Conservation (phyloP, 2,113 vertebrate species). For the Albula goreensis region DNA sequence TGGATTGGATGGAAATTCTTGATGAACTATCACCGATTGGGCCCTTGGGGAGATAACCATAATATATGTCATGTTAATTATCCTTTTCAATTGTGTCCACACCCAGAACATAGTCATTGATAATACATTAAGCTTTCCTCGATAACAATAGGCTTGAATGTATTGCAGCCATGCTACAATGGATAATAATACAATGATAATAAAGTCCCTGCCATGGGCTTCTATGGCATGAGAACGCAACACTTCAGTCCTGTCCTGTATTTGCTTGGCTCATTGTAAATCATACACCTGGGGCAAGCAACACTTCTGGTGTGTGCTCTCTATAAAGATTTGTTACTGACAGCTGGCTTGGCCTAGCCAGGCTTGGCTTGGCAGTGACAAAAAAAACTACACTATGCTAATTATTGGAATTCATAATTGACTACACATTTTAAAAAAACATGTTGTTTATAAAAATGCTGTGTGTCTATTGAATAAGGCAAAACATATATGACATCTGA, state of each 20-base stretch:
- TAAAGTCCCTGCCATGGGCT: neutral
- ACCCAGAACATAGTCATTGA: neutral
- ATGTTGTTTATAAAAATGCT: neutral
- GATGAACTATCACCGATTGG: conserved; percentile 71
- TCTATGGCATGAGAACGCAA: neutral
- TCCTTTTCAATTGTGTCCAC: neutral
- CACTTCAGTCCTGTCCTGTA: neutral
- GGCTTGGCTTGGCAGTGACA: too few species aligned
- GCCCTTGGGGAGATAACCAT: conserved; percentile 64
- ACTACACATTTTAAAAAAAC: neutral
- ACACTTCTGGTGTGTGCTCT: too few species aligned
- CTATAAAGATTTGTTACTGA: too few species aligned
- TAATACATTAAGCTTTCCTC: neutral
- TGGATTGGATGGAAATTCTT: conserved; percentile 66
- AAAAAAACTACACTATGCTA: neutral
- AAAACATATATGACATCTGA: neutral
- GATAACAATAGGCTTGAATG: neutral
- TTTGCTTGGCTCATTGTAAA: neutral
- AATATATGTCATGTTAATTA: neutral
- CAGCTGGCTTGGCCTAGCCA: too few species aligned
- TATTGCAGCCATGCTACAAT: neutral
- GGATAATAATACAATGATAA: neutral
- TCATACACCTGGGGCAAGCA: neutral
- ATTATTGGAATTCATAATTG: neutral
- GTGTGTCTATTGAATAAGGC: neutral